Evolutionary conservation across 2,888 invertebrate species (phyloP).

Genomic region (Leuctra nigra): DNA sequence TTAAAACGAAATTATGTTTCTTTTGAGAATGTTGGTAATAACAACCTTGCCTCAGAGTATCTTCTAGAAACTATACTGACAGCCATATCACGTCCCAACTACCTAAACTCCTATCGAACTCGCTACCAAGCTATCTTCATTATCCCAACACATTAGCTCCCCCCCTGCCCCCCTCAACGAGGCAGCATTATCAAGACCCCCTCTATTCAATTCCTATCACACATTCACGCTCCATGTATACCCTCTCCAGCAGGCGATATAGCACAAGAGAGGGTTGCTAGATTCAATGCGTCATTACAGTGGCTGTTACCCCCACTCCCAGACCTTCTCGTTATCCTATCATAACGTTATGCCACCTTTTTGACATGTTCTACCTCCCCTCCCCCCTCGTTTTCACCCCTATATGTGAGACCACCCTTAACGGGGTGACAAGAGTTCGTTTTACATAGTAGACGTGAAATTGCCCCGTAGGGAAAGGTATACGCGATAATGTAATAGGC

Average conservation of each 20-base stretch:
- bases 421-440: conserved; percentile 8
- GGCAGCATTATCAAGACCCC: background rate
- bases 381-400: conserved; percentile 1
- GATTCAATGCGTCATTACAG: conserved; percentile 25
- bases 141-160: background rate
- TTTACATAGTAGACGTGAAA: no score
- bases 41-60: no score
- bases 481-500: background rate
- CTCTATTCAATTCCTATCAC: background rate
- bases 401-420: background rate
- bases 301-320: conserved; percentile 18
- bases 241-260: no score
- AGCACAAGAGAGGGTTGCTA: no score
- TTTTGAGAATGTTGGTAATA: no score
- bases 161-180: background rate
- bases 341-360: conserved; percentile 10
- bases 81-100: no score
- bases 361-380: conserved; percentile 3
- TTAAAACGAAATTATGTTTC: no score
- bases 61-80: no score
- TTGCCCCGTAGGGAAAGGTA: conserved; percentile 8
- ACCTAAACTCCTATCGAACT: no score
- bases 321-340: conserved; percentile 13
- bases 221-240: conserved; percentile 1
- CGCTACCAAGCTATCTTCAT: no score